Percentiles rank a stretch among this genome's conserved stretches.
phyloP scores from a whole-genome alignment of 2,888 invertebrate species.

The Ditylenchus weischeri region DNA sequence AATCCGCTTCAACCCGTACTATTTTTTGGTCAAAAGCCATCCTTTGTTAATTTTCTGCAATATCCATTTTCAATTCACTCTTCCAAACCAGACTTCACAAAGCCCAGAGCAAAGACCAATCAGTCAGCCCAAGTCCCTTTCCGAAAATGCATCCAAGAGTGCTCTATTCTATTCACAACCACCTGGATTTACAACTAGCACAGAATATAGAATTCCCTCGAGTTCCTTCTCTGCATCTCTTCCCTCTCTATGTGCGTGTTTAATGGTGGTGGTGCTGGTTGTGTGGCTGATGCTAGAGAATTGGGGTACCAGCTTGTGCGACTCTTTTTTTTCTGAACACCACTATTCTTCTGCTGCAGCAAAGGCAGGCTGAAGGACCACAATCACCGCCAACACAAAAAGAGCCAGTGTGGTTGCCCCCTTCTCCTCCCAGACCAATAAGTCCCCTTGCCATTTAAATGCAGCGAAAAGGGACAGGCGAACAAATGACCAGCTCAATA shows the following conservation, averaged over 20 bases:
- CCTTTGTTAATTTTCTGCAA: too few species aligned
- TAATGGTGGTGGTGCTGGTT: constrained; percentile 2
- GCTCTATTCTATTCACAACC: neutral
- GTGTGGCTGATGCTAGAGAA: too few species aligned
- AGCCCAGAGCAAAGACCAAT: too few species aligned
- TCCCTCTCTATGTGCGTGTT: neutral
- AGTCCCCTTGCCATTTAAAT: constrained; percentile 4
- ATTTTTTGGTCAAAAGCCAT: too few species aligned
- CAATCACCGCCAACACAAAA: neutral
- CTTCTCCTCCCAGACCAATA: neutral
- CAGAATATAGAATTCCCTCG: neutral
- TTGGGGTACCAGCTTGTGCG: constrained; percentile 9
- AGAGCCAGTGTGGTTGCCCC: constrained; percentile 1
- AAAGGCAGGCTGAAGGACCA: neutral
- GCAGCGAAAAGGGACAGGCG: constrained; percentile 3
- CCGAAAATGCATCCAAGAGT: too few species aligned
- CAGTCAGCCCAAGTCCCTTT: too few species aligned
- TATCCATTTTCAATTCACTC: too few species aligned
- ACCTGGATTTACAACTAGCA: constrained; percentile 3
- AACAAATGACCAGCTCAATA: constrained; percentile 1
- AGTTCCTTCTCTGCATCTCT: constrained; percentile 7
- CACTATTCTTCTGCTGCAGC: constrained; percentile 1
- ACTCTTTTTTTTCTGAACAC: constrained; percentile 11
- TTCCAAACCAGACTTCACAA: too few species aligned
- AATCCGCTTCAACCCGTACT: too few species aligned